Evolutionary conservation across 2,888 invertebrate genomes (phyloP), one percentile per base, ranked within the genome.

Genomic region (Cheilosia scutellata): DNA sequence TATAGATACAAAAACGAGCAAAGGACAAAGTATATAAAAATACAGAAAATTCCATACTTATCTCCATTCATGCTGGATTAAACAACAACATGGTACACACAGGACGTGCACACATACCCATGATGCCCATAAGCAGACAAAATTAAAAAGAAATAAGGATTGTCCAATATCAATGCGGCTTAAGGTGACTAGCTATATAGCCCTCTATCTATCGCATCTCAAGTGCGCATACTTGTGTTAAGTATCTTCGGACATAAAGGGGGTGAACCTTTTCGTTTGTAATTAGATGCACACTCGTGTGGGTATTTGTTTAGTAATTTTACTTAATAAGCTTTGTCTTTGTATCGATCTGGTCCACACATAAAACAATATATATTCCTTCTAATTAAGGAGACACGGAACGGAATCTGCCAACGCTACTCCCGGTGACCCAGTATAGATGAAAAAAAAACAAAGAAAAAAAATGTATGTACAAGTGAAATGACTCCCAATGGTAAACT

Each of bases 231-330:
- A 78, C 65, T 42, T 51, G 51, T 29, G 31, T 57, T 65, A 47
- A 71, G 53, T 65, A 57, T 71, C 84, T 70, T 63, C 13, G 16
- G 27, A 33, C 42, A 66, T 57, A 62, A 62, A 72, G 49, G 51
- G 42, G 44, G 25, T 62, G 44, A 79, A 75, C 51, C 72, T 65
- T 75, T 84, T 72, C 74, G 63, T 25, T 20, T 75, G 60, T 70
- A 75, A 75, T 79, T 84, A 75, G 57, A 47, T 33, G 66, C 58
- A 42, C 33, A 42, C 42, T n/a, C n/a, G 2, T n/a, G 13, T 5
- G 13, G 5, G 53, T 63, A 47, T 42, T 40, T 49, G 44, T 49
- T 44, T 55, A 13, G 40, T 11, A 13, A 40, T 9, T 40, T 9
- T 40, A 9, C 40, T 40, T 11, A 13, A 40, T 40, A 13, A 40